Evolutionary conservation across 2,888 invertebrate species (phyloP).

Genomic region (Eudemis profundana): DNA sequence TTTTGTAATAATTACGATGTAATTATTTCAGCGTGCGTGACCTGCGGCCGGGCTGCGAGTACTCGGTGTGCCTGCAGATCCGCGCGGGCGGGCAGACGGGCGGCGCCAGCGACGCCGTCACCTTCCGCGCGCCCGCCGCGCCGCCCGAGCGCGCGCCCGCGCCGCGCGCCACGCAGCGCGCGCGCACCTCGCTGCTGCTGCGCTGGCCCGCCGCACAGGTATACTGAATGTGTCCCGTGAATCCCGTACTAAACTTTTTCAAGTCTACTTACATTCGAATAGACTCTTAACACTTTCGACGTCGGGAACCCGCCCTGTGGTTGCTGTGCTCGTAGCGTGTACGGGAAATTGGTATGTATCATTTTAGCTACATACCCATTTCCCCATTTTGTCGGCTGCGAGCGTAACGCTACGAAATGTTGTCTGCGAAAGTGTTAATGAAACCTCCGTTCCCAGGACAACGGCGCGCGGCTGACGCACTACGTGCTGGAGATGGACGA

Average conservation of each 20-base stretch:
- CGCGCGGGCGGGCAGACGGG: conserved; percentile 91
- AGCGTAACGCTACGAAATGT: too few species aligned
- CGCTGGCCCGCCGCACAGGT: conserved; percentile 88
- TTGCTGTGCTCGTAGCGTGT: too few species aligned
- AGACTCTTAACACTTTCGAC: too few species aligned
- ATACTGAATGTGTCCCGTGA: not conserved
- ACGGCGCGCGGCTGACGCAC: conserved; percentile 91
- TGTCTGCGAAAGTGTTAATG: not conserved
- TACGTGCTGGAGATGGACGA: conserved; percentile 92
- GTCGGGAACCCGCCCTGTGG: too few species aligned
- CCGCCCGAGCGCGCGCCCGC: conserved; percentile 91
- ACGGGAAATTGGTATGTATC: too few species aligned
- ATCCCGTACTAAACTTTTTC: not conserved
- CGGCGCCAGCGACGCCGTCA: conserved; percentile 90
- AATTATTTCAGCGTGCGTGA: conserved; percentile 87
- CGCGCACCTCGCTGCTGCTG: conserved; percentile 89
- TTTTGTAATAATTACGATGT: not conserved
- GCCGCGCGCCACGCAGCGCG: conserved; percentile 89
- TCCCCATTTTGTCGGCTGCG: too few species aligned
- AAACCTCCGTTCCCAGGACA: conserved; percentile 77
- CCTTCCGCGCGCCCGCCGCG: conserved; percentile 92
- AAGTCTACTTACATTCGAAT: too few species aligned
- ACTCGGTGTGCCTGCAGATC: conserved; percentile 92
- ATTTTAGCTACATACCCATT: too few species aligned
- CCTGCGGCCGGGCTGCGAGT: conserved; percentile 94